Evolutionary conservation across 1,140 invertebrate genomes (phyloP), one percentile per base, ranked within the genome.

Genomic region (Drosophila nigromelanica): DNA sequence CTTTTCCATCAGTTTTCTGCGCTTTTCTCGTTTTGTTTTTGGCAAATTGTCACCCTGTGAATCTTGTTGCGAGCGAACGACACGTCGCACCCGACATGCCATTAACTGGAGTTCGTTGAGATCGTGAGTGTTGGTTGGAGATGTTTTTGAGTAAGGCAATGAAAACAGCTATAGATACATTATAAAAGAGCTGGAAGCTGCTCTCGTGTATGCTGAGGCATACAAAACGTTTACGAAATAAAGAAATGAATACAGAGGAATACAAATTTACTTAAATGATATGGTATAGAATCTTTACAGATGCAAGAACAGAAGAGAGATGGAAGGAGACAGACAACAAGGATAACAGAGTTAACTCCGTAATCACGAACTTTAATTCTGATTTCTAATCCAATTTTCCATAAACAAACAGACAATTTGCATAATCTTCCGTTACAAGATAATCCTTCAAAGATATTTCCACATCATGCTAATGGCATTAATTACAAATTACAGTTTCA

Each of bases 21-120:
- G 11, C 2, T 30, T 37, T 18, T 61, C 37, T 2, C 21, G 3
- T 50, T 50, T 30, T 15, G 10, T 50, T 61, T 39, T 68, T 67
- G 70, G 63, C 70, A 73, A 73, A 67, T 68, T 73, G 54, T 73
- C 63, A 43, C 69, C 47, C 40, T 21, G 5, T 39, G 52, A 8
- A 5, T 35, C 18, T 68, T 52, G 37, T 37, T 35, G 21, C 48
- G n/a, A 33, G 47, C 48, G 50, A 56, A 62, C 40, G 55, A 54
- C 63, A 73, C 70, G 55, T 67, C 39, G 47, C 63, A 35, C 24
- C 5, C 37, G 55, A 73, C 55, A 73, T 43, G 54, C 52, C 70
- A 73, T 68, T 73, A 54, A 60, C 63, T 40, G 51, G 62, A 67
- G 40, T 39, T 52, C n/a, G 18, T 45, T 7, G n/a, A 15, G 14